Base-by-base conservation (phyloP, 1,140 invertebrate genomes). In the Bombus impatiens region DNA sequence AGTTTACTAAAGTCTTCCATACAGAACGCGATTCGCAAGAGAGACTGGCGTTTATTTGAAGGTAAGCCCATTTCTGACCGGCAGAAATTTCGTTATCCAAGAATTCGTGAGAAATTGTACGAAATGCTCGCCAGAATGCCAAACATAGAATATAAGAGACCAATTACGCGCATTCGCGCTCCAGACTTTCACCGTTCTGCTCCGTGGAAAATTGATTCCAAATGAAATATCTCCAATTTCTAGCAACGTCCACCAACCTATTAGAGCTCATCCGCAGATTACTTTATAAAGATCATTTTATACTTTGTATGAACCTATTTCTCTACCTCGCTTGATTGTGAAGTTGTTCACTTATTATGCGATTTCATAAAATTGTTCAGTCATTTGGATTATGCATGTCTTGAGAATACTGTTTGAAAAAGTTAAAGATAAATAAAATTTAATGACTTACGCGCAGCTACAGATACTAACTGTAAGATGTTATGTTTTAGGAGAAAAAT, bases 131-230 rank as follows among this genome's bases (percentile, higher is more conserved):
- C 44, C n/a, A 44, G 67, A n/a, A 35, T 22, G 9, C 78, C 83
- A 72, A 85, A 80, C 53, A 85, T 80, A 85, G 83, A 74, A 80
- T 71, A 57, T 57, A 71, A 47, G 59, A 85, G 78, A 47, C 32
- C 83, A 84, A 84, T 84, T 84, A 79, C 82, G 82, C 62, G 82
- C 5, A 18, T 79, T 78, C 65, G 18, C 67, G 77, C 15, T 42
- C 53, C n/a, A 76, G 53, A 85, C 83, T 85, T 85, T 85, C 83
- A 85, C 83, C 83, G 82, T 84, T 79, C 83, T 78, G 77, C 37
- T 62, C 83, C 32, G 78, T 44, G 78, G 13, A 72, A 44, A 62
- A 80, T 85, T 62, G 78, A 80, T 80, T 70, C 57, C 42, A 10
- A 44, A 85, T 44, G 65, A n/a, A 59, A 71, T 71, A 59, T 44